Percentiles rank a stretch among this genome's conserved stretches.
phyloP scores from a whole-genome alignment of 2,113 vertebrate genomes.

The Raphicerus campestris region DNA sequence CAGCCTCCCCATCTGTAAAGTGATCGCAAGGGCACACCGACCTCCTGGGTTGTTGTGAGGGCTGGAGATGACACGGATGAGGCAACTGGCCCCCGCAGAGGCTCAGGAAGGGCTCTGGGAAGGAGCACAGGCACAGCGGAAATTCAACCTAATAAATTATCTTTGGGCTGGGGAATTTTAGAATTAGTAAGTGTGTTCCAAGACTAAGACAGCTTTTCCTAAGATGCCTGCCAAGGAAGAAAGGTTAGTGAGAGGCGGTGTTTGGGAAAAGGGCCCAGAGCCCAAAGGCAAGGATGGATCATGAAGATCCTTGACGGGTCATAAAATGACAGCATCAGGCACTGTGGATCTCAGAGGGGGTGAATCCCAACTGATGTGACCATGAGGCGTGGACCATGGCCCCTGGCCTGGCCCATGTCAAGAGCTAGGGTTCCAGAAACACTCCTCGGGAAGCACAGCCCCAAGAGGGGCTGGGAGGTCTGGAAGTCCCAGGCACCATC shows the following conservation, averaged over 20 bases:
- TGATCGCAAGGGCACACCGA: fast-evolving
- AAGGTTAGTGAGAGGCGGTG: not conserved
- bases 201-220: not conserved
- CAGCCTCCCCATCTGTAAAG: not conserved
- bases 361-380: not conserved
- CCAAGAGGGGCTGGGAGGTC: fast-evolving
- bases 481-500: fast-evolving
- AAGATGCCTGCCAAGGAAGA: not conserved
- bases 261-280: not conserved
- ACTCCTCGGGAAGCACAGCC: not conserved
- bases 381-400: fast-evolving
- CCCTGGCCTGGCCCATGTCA: fast-evolving
- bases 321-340: not conserved
- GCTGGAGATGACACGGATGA: too few species aligned
- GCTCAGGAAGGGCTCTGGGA: not conserved
- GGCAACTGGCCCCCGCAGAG: fast-evolving
- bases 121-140: not conserved
- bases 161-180: not conserved
- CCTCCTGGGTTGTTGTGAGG: not conserved
- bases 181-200: not conserved
- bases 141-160: not conserved
- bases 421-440: not conserved
- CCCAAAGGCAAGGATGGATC: not conserved
- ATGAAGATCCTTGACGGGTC: not conserved
- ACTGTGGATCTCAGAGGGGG: not conserved